phyloP scores from a whole-genome alignment of 2,797 vertebrate species.

The Phalloptychus januarius region DNA sequence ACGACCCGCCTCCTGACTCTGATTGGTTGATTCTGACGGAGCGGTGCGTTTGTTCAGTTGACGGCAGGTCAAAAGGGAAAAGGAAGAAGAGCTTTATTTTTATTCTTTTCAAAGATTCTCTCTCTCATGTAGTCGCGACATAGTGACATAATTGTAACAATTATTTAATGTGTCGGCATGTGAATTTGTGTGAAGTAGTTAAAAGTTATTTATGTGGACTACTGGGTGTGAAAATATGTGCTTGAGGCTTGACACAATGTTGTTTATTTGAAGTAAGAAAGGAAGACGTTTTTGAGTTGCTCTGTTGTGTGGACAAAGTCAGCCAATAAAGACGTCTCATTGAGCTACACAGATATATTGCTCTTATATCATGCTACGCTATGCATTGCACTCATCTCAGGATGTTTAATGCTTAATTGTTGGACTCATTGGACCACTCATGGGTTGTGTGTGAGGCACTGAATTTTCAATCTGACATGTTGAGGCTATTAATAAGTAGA shows the following conservation, averaged over 20 bases:
- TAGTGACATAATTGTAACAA: too few relatives aligned
- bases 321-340: too few relatives aligned
- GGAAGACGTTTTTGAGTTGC: not conserved
- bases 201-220: not conserved
- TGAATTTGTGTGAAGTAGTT: not conserved
- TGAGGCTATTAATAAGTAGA: not conserved
- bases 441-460: not conserved
- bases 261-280: not conserved
- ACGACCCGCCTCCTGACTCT: too few relatives aligned
- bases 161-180: not conserved
- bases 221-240: not conserved
- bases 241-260: not conserved
- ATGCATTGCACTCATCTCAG: not conserved
- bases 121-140: too few relatives aligned
- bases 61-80: too few relatives aligned
- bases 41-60: too few relatives aligned
- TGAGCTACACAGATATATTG: too few relatives aligned
- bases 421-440: not conserved
- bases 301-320: not conserved
- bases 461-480: not conserved
- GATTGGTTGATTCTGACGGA: too few relatives aligned
- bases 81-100: too few relatives aligned
- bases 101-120: too few relatives aligned
- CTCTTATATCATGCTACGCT: too few relatives aligned
- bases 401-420: not conserved